Conservation (phyloP, 2,888 invertebrate species). For the Cephus sareptanus region DNA sequence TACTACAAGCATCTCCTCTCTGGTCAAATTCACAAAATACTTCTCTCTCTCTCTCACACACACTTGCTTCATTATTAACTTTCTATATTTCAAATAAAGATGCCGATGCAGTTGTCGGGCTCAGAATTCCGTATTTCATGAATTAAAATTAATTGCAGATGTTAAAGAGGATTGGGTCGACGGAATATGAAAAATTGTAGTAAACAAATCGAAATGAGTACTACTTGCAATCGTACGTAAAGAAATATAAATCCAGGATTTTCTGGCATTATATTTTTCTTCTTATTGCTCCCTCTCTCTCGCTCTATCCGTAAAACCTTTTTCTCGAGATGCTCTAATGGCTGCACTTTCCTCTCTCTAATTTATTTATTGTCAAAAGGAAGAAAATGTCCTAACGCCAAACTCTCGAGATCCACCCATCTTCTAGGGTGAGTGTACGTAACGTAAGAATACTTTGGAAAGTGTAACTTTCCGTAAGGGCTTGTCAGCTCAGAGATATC, state of each 20-base stretch:
- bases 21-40: not conserved
- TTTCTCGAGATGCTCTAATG: not conserved
- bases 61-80: too few relatives aligned
- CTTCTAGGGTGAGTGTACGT: not conserved
- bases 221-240: not conserved
- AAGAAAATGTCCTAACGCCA: not conserved
- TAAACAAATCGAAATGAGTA: not conserved
- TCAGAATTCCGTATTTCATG: too few relatives aligned
- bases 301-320: not conserved
- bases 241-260: slow-evolving; percentile 1
- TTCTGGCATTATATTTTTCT: not conserved
- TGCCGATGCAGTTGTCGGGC: too few relatives aligned
- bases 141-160: not conserved
- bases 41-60: not conserved
- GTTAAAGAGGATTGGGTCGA: not conserved
- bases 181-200: slow-evolving; percentile 13
- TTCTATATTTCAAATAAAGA: too few relatives aligned
- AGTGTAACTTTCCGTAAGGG: not conserved
- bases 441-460: not conserved
- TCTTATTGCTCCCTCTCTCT: not conserved
- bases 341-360: not conserved
- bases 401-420: not conserved
- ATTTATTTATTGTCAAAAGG: not conserved
- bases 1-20: not conserved
- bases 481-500: not conserved